Evolutionary conservation across 2,797 vertebrate genomes (phyloP), one percentile per base, ranked within the genome.

Genomic region (Acanthopagrus latus): DNA sequence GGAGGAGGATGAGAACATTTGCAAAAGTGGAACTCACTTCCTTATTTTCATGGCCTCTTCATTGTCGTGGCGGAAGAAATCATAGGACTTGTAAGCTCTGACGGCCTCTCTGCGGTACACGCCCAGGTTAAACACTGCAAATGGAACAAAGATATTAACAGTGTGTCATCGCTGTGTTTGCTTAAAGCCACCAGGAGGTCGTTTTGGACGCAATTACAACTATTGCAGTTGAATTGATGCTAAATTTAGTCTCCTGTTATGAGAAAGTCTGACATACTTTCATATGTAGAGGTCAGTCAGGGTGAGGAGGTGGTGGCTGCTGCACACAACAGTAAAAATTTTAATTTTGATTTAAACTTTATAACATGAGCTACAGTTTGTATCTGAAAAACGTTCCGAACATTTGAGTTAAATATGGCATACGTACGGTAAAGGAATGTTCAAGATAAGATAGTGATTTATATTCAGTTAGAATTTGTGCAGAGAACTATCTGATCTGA

Each of bases 41-140:
- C 98, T 96, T 87, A 99, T 99, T 90, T 94, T 97, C 98, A 99
- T 99, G 89, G 98, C 98, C 79, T 98, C 97, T 51, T 96, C 94
- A 1, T 99, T 99, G 92, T 99, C 98, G 0, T 99, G 98, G 48
- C 98, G 96, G 92, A 99, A 99, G 94, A 99, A 99, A 79, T 99
- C 97, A 0, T 97, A 99, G 70, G 98, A 99, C 67, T 99, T 98
- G 80, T 99, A 99, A 2, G 98, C 94, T 86, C 95, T 96, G 74
- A 99, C 98, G 0, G 97, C 97, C 87, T 99, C 95, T 51, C 98
- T 96, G 77, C 98, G 97, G 77, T 99, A 99, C n/a, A 97, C 97
- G 9, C 98, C 98, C 88, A 99, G 91, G 91, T 99, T 99, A 90
- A 99, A 99, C 83, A 99, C 98, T 99, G 92, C 10, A 76, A 86